phyloP scores from a whole-genome alignment of 2,888 invertebrate genomes.

The Chrysotoxum bicinctum region DNA sequence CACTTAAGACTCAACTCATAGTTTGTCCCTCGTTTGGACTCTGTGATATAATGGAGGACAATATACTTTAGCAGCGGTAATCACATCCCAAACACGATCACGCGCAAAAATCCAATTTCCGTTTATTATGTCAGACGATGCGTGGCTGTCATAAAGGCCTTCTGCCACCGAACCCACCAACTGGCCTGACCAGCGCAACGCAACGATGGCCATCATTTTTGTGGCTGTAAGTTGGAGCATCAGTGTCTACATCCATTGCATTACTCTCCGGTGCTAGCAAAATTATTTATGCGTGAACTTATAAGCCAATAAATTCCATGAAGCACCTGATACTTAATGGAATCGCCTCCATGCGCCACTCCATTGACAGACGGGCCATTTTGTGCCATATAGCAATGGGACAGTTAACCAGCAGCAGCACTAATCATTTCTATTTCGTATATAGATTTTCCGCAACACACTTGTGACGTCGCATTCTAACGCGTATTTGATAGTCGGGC shows the following conservation, averaged over 20 bases:
- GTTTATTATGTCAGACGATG: constrained; percentile 68
- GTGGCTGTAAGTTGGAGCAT: background rate
- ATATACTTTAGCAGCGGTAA: constrained; percentile 28
- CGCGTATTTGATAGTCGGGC: background rate
- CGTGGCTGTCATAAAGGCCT: constrained; percentile 63
- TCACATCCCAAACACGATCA: constrained; percentile 52
- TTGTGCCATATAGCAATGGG: constrained; percentile 19
- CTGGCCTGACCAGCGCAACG: background rate
- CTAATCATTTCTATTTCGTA: constrained; percentile 22
- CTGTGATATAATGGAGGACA: constrained; percentile 31
- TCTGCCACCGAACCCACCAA: background rate
- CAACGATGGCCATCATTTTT: background rate
- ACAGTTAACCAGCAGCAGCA: constrained; percentile 31
- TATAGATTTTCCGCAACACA: constrained; percentile 16
- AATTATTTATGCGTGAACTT: constrained; percentile 71
- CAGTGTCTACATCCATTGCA: background rate
- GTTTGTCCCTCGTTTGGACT: constrained; percentile 35
- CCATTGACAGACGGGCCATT: constrained; percentile 44
- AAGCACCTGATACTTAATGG: constrained; percentile 72
- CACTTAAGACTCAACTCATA: constrained; percentile 7
- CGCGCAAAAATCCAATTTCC: constrained; percentile 69
- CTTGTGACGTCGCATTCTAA: constrained; percentile 1
- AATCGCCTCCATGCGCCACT: constrained; percentile 69
- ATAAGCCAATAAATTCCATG: constrained; percentile 71
- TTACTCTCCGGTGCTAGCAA: background rate